A percentile compares a stretch with the other conserved stretches of the same genome.
These are phyloP conservation scores for Girardinus metallicus DNA, from an alignment of 2,797 vertebrate genomes.

Conservation along the genomic window DNA sequence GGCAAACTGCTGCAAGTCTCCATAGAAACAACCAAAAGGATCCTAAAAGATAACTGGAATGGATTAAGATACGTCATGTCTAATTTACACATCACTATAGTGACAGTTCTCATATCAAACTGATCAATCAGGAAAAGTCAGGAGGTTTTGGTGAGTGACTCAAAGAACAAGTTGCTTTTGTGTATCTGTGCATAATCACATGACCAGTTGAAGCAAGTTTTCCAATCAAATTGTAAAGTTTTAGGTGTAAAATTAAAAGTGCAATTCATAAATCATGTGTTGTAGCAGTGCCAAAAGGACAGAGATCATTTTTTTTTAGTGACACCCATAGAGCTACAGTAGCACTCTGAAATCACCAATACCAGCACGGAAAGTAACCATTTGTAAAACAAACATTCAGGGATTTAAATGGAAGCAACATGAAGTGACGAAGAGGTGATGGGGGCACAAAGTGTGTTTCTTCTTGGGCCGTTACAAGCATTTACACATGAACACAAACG, in stretches of 20 bases:
- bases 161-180: slow-evolving; percentile 2
- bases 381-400: slow-evolving; percentile 20
- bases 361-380: slow-evolving; percentile 47
- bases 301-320: neutral
- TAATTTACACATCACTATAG: slow-evolving; percentile 7
- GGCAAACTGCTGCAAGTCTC: slow-evolving; percentile 19
- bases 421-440: slow-evolving; percentile 8
- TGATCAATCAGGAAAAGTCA: neutral
- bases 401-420: slow-evolving; percentile 16
- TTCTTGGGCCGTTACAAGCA: slow-evolving; percentile 47
- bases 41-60: slow-evolving; percentile 34
- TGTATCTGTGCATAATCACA: neutral
- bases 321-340: slow-evolving; percentile 6
- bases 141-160: slow-evolving; percentile 43
- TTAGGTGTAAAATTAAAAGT: slow-evolving; percentile 3
- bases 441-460: slow-evolving; percentile 26
- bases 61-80: slow-evolving; percentile 20
- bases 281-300: too few species aligned
- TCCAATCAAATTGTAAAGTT: neutral
- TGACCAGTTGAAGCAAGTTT: neutral
- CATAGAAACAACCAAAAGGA: slow-evolving; percentile 34
- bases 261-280: neutral
- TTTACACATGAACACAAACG: slow-evolving; percentile 43
- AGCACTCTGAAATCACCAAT: slow-evolving; percentile 23
- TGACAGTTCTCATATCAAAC: slow-evolving; percentile 10